phyloP scores from a whole-genome alignment of 2,113 vertebrate genomes.

The Malaclemys terrapin region DNA sequence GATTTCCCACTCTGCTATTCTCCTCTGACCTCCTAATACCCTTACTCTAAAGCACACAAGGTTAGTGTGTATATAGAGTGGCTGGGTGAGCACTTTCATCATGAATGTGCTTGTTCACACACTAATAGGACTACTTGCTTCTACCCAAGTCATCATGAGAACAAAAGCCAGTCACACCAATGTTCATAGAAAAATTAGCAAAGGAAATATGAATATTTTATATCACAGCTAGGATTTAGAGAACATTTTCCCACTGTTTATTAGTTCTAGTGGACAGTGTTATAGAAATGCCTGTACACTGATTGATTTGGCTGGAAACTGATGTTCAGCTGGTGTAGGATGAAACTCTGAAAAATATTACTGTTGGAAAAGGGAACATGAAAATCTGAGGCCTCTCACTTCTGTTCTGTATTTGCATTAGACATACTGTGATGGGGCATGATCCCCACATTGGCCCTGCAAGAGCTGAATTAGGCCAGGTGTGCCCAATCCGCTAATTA shows the following conservation, averaged over 20 bases:
- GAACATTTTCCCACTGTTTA: background rate
- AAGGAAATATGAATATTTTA: background rate
- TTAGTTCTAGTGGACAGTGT: background rate
- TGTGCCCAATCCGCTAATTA: too few relatives aligned
- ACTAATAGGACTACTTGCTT: background rate
- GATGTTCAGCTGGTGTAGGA: background rate
- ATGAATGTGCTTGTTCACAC: background rate
- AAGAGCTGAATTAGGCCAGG: too few relatives aligned
- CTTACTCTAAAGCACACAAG: background rate
- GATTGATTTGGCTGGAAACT: background rate
- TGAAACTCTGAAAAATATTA: background rate
- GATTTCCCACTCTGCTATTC: background rate
- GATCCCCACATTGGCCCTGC: too few relatives aligned
- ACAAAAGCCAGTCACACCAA: background rate
- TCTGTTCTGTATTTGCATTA: background rate
- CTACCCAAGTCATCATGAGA: background rate
- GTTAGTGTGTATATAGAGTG: background rate
- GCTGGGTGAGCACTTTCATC: background rate
- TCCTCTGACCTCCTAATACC: background rate
- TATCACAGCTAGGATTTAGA: background rate
- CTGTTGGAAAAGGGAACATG: background rate
- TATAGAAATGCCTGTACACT: slow-evolving; percentile 1
- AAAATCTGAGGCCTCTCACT: background rate
- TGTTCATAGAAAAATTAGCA: too few relatives aligned
- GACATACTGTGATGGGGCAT: background rate